Conservation (phyloP, 53 echinoderm and acorn worm species). For the Henricia sp. region DNA sequence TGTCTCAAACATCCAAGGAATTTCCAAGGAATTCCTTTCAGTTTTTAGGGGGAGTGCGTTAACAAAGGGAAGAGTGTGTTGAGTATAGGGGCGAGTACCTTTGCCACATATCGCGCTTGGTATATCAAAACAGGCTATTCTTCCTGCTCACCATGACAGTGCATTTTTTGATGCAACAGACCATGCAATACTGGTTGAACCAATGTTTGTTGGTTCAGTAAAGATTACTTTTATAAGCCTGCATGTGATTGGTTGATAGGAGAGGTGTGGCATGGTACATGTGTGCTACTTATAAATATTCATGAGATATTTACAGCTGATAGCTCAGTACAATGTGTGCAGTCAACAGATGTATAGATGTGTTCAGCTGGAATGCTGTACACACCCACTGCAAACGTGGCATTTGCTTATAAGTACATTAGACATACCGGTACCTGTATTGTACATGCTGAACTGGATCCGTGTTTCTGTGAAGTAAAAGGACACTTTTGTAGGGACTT, state of each 20-base stretch:
- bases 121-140: too few species aligned
- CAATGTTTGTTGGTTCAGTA: not conserved
- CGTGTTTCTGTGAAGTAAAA: not conserved
- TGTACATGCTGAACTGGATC: not conserved
- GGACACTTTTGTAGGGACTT: not conserved
- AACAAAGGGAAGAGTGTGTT: too few species aligned
- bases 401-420: too few species aligned
- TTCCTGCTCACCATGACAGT: too few species aligned
- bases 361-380: not conserved
- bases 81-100: too few species aligned
- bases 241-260: constrained; percentile 21
- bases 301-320: constrained; percentile 20
- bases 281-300: constrained; percentile 13
- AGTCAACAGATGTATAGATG: not conserved
- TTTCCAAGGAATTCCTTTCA: too few species aligned
- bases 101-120: too few species aligned
- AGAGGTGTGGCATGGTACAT: constrained; percentile 53
- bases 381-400: not conserved
- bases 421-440: not conserved
- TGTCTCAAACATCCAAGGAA: too few species aligned
- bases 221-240: not conserved
- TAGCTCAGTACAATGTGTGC: not conserved
- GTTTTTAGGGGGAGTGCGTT: too few species aligned
- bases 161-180: too few species aligned
- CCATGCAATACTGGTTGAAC: not conserved